Percentiles rank a stretch among this genome's conserved stretches.
These are phyloP conservation scores for Anodontia alba DNA, from an alignment of 2,888 invertebrate genomes.

Conservation along the genomic window DNA sequence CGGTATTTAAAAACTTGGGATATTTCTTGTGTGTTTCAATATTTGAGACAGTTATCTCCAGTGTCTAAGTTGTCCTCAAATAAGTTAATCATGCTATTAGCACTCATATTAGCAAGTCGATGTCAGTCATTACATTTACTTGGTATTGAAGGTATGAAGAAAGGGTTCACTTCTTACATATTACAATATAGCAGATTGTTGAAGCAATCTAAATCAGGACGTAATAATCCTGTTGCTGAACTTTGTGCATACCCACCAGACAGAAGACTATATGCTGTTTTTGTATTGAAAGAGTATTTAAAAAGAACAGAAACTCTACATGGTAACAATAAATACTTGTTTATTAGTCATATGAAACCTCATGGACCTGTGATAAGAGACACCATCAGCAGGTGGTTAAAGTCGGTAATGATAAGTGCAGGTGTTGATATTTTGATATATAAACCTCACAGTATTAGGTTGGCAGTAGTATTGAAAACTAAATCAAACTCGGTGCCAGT, in stretches of 20 bases:
- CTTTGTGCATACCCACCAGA: too few species aligned
- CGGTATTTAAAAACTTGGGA: slow-evolving; percentile 21
- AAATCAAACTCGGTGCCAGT: not conserved
- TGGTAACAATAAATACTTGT: not conserved
- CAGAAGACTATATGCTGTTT: not conserved
- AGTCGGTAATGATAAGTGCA: not conserved
- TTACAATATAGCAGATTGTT: not conserved
- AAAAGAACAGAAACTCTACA: not conserved
- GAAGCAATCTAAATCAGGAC: not conserved
- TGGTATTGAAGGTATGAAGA: not conserved
- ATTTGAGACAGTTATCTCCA: too few species aligned
- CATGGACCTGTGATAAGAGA: not conserved
- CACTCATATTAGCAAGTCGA: not conserved
- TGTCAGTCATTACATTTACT: not conserved
- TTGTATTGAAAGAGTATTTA: slow-evolving; percentile 5
- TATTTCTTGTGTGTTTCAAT: slow-evolving; percentile 22
- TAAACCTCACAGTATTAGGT: too few species aligned
- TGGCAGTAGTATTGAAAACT: not conserved
- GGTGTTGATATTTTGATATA: not conserved
- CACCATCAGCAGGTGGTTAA: slow-evolving; percentile 17
- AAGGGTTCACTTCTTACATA: not conserved
- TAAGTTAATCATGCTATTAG: not conserved
- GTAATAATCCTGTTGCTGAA: not conserved
- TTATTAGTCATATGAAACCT: slow-evolving; percentile 19
- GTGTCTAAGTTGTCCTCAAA: not conserved